Base-by-base conservation (phyloP, 2,797 vertebrate genomes). In the Myotis myotis region DNA sequence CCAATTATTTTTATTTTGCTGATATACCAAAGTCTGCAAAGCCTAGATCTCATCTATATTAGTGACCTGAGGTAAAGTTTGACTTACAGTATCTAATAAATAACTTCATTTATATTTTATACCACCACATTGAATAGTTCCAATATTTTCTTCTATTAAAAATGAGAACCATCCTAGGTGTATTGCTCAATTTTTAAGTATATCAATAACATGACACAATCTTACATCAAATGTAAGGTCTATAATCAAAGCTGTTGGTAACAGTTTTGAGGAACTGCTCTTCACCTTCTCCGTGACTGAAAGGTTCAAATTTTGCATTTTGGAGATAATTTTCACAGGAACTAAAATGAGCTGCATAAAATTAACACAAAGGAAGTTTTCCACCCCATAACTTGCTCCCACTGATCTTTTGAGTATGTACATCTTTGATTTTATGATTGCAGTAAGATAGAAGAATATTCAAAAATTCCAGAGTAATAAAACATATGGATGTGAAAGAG, bases 51-150 rank as follows among this genome's bases (percentile, higher is more conserved):
- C 30, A 96, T 98, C 98, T 97, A 92, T 87, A 95, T 89, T 82
- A 90, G 72, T 96, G 95, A 84, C 23, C 88, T 94, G 51, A 78
- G 90, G 95, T 75, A 91, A 92, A 68, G 57, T 95, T 95, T 97
- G 95, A 97, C 71, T 96, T 97, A 95, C 41, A 96, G 36, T 85
- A 95, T 55, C 95, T 97, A 97, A 97, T 96, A 97, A 98, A 97
- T 92, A 71, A 93, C 74, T 97, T 97, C 70, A 97, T 97, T 97
- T 97, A 96, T 97, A 96, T 97, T 98, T 98, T 94, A 98, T 97
- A 49, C 12, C 30, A 33, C n/a, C 80, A 90, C 62, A 91, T 94
- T 0, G 0, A 97, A 93, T 70, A 83, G 64, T 75, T 95, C 36
- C 91, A 91, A 36, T 30, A 92, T 92, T 2, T 62, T 97, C 75